Evolutionary conservation across 1,140 invertebrate species (phyloP).

Genomic region (Sinella curviseta): DNA sequence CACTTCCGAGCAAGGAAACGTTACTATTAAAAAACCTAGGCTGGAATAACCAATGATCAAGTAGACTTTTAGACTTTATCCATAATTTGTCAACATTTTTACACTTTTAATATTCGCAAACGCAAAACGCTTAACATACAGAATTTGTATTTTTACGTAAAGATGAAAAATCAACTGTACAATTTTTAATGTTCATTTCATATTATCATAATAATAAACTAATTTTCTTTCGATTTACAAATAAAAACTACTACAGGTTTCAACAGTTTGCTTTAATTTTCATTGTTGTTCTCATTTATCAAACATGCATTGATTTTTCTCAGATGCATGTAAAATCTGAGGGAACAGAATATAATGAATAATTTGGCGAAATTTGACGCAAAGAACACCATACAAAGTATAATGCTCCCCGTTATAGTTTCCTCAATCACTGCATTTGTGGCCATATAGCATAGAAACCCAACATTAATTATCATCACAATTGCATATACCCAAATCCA

Average conservation of each 20-base stretch:
- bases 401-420: neutral
- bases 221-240: neutral
- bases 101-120: too few relatives aligned
- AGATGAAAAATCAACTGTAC: too few relatives aligned
- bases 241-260: neutral
- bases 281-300: neutral
- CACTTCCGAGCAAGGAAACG: too few relatives aligned
- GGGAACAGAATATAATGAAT: neutral
- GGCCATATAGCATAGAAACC: neutral
- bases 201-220: too few relatives aligned
- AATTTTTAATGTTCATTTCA: too few relatives aligned
- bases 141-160: too few relatives aligned
- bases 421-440: neutral
- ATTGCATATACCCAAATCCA: neutral
- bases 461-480: neutral
- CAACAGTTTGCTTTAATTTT: neutral
- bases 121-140: too few relatives aligned
- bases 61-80: too few relatives aligned
- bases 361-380: neutral
- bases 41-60: too few relatives aligned
- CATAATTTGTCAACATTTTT: too few relatives aligned
- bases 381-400: neutral
- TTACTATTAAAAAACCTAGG: too few relatives aligned
- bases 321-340: neutral
- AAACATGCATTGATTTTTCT: neutral